A percentile compares a stretch with the other conserved stretches of the same genome.
Evolutionary conservation across 2,797 vertebrate species (phyloP).

Genomic region (Oryzias dopingdopingensis): DNA sequence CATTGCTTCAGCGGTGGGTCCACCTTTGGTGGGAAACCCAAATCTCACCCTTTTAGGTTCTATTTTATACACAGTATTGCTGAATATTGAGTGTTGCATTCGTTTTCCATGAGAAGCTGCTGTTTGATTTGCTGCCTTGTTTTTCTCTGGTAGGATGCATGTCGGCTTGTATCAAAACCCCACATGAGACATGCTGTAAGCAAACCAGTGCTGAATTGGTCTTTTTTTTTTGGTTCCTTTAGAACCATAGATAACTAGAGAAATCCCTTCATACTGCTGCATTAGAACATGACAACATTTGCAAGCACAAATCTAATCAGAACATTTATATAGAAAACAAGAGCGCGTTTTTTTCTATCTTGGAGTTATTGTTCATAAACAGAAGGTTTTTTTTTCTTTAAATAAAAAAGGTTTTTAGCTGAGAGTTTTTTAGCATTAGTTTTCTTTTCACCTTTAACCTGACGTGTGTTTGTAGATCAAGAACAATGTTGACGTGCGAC

Average conservation of each 20-base stretch:
- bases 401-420: constrained; percentile 39
- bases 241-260: constrained; percentile 54
- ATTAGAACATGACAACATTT: constrained; percentile 69
- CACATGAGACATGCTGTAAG: constrained; percentile 64
- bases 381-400: constrained; percentile 3
- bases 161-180: constrained; percentile 62
- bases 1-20: constrained; percentile 20
- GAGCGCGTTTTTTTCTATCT: constrained; percentile 59
- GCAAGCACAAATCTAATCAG: constrained; percentile 72
- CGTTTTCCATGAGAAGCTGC: constrained; percentile 46
- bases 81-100: constrained; percentile 71
- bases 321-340: constrained; percentile 70
- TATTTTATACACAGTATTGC: constrained; percentile 73
- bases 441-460: constrained; percentile 18
- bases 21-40: constrained; percentile 11
- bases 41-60: constrained; percentile 24
- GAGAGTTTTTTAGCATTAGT: constrained; percentile 21
- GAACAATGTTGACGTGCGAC: constrained; percentile 37
- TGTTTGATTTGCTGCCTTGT: constrained; percentile 44
- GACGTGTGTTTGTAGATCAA: constrained; percentile 35
- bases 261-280: constrained; percentile 56
- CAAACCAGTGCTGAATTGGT: constrained; percentile 51
- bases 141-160: constrained; percentile 39
- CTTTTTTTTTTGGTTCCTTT: constrained; percentile 34
- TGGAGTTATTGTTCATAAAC: constrained; percentile 47